Evolutionary conservation across 2,888 invertebrate species (phyloP), one percentile per base, ranked within the genome.

Genomic region (Noctua janthe): DNA sequence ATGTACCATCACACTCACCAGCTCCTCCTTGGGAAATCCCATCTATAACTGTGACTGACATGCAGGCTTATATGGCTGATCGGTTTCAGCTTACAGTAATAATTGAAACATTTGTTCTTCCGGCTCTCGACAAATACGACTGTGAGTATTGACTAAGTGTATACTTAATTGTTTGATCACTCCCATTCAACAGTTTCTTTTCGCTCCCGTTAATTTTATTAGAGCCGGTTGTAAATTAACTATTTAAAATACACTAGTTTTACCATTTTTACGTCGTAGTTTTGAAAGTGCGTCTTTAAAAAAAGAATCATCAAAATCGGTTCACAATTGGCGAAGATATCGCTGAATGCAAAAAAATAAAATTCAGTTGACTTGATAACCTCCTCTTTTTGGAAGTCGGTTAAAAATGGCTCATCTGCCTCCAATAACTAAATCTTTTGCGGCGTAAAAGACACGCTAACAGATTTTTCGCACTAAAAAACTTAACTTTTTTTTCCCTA

Each of bases 71-170:
- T 23, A 56, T 80, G 49, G 56, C 72, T 0, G 35, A 39, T 15
- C n/a, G 23, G 20, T 81, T 81, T 15, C 29, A 67, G 15, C 23
- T 39, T 5, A 10, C 23, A 17, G 49, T 73, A 20, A 56, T 81
- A 1, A n/a, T 66, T 20, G 80, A 80, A 49, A n/a, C 3, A 2
- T 81, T n/a, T 20, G 35, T 71, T 49, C 47, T 66, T 1, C 64
- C 81, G 17, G 64, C 64, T 3, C 64, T 80, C 35, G 64, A 66
- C 7, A 49, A 20, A 17, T 0, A 6, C 10, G 47, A 66, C 39
- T 0, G 81, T 80, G 7, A 71, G 80, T 81, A 80, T 20, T 17
- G 11, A n/a, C 17, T 11, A n/a, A 29, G 20, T 17, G 29, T 20
- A 3, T 29, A n/a, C 1, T 56, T 56, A 17, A 23, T 56, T 23